These are phyloP conservation scores for Spinus pinus DNA, from an alignment of 2,797 vertebrate species.

Conservation along the genomic window DNA sequence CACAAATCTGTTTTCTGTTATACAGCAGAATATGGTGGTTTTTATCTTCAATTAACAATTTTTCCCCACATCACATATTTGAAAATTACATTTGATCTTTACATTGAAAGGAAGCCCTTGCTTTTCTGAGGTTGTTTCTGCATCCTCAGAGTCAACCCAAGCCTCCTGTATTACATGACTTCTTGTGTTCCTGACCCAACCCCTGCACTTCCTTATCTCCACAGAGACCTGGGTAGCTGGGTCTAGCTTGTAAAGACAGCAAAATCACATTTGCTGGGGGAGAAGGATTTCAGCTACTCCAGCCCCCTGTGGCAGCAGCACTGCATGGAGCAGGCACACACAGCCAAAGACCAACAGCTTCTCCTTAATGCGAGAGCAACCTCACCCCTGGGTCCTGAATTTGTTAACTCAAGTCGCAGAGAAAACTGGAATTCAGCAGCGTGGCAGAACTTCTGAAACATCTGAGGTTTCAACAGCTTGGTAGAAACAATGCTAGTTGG, in stretches of 20 bases:
- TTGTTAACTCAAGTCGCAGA: not conserved
- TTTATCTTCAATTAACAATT: not conserved
- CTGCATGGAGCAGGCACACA: rapidly evolving
- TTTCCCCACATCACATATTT: not conserved
- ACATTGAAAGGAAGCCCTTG: not conserved
- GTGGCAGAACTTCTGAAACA: not conserved
- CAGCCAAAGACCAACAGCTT: not conserved
- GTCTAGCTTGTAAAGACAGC: not conserved
- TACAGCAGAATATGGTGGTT: not conserved
- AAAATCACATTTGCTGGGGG: not conserved
- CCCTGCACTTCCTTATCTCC: not conserved
- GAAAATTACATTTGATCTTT: not conserved
- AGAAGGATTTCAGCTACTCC: not conserved
- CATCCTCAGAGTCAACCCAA: rapidly evolving
- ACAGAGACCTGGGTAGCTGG: rapidly evolving
- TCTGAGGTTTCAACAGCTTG: not conserved
- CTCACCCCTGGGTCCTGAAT: not conserved
- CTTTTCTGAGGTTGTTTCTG: not conserved
- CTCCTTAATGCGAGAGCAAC: not conserved
- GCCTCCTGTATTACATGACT: rapidly evolving
- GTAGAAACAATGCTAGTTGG: not conserved
- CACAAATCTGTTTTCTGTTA: not conserved
- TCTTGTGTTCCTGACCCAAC: not conserved
- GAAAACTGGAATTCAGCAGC: not conserved
- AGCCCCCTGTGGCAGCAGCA: not conserved